Evolutionary conservation across 2,888 invertebrate genomes (phyloP).

Genomic region (Trileptium ribeirensis): DNA sequence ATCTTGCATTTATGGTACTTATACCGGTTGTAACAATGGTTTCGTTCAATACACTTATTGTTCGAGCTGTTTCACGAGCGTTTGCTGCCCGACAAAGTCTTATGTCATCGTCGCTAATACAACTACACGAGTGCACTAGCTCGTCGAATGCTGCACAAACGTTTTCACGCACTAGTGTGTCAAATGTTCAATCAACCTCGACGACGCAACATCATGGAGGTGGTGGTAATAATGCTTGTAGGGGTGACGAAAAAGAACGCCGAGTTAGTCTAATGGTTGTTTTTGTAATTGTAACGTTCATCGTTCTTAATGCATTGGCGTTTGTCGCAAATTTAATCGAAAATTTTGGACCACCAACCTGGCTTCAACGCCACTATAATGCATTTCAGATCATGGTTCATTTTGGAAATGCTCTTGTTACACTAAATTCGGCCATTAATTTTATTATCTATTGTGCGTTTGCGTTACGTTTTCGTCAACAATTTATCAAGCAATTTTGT

Average conservation of each 20-base stretch:
- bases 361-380: conserved; percentile 30
- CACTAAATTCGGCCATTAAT: conserved; percentile 47
- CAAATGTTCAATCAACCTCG: neutral
- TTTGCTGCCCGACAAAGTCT: neutral
- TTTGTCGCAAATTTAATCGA: conserved; percentile 41
- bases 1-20: conserved; percentile 21
- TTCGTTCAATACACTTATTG: conserved; percentile 17
- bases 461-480: conserved; percentile 43
- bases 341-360: conserved; percentile 31
- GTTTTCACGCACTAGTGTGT: neutral
- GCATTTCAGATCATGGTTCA: conserved; percentile 28
- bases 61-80: neutral
- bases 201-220: neutral
- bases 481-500: conserved; percentile 44
- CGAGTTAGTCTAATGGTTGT: conserved; percentile 42
- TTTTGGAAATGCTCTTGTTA: conserved; percentile 44
- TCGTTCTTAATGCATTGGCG: conserved; percentile 41
- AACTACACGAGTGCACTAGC: too few relatives aligned
- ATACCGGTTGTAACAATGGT: conserved; percentile 22
- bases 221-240: neutral
- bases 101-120: neutral
- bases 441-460: conserved; percentile 48
- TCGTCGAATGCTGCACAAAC: neutral
- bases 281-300: conserved; percentile 43
- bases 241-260: conserved; percentile 17